Conservation (phyloP, 2,113 vertebrate species). For the Microtus oregoni region DNA sequence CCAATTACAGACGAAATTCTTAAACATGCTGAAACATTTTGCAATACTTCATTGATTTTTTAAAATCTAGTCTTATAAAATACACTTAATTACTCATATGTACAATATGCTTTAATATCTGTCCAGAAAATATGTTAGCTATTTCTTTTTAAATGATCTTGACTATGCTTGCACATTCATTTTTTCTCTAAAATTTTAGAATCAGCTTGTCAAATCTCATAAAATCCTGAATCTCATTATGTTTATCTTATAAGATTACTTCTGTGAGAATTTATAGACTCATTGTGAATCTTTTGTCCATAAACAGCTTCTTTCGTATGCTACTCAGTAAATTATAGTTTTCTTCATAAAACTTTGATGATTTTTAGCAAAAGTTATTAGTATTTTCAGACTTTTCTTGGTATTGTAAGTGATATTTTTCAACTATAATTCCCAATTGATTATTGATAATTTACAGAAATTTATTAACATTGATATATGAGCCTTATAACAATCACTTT, state of each 20-base stretch:
- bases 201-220: slow-evolving; percentile 23
- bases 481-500: not conserved
- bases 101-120: slow-evolving; percentile 35
- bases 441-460: slow-evolving; percentile 35
- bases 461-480: not conserved
- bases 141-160: slow-evolving; percentile 50
- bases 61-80: slow-evolving; percentile 47
- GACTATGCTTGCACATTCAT: not conserved
- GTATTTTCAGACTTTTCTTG: not conserved
- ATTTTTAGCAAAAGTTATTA: not conserved
- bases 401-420: slow-evolving; percentile 10
- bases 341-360: slow-evolving; percentile 25
- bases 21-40: not conserved
- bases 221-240: slow-evolving; percentile 38
- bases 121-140: not conserved
- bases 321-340: slow-evolving; percentile 10
- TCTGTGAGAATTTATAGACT: slow-evolving; percentile 41
- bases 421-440: slow-evolving; percentile 8
- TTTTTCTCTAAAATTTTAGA: slow-evolving; percentile 49
- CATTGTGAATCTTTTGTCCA: not conserved
- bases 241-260: slow-evolving; percentile 43
- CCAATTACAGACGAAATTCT: slow-evolving; percentile 18
- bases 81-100: slow-evolving; percentile 34
- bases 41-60: slow-evolving; percentile 21
- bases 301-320: slow-evolving; percentile 17